A percentile compares a stretch with the other conserved stretches of the same genome.
phyloP scores from a whole-genome alignment of 2,888 invertebrate species.

The Lasioglossum leucozonium region DNA sequence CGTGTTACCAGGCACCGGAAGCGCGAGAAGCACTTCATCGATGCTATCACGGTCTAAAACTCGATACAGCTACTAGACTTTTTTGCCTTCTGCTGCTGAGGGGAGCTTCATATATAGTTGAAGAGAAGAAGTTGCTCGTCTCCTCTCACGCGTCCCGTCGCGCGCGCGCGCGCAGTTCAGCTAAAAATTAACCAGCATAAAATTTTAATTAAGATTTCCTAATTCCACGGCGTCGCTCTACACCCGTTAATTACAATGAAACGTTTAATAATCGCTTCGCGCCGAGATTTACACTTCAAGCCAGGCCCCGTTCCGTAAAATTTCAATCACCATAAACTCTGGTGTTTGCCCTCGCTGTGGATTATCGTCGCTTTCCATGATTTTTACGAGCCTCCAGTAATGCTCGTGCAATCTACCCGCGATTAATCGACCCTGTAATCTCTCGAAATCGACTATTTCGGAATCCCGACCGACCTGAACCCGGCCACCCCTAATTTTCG shows the following conservation, averaged over 20 bases:
- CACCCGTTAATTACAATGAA: conserved; percentile 69
- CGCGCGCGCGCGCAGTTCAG: conserved; percentile 62
- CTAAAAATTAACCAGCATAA: conserved; percentile 76
- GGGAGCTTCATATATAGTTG: not conserved
- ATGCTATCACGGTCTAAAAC: conserved; percentile 30
- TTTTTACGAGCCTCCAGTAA: conserved; percentile 43
- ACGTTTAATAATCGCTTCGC: conserved; percentile 71
- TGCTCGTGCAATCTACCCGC: conserved; percentile 28
- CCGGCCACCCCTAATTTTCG: conserved; percentile 35
- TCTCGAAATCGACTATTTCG: conserved; percentile 28
- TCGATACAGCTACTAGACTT: conserved; percentile 12
- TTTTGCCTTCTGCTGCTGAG: not conserved
- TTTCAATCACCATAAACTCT: conserved; percentile 79
- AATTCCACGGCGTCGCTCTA: conserved; percentile 62
- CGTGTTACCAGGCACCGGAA: conserved; percentile 5
- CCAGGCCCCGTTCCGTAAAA: conserved; percentile 73
- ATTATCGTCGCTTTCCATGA: conserved; percentile 41
- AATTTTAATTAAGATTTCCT: conserved; percentile 79
- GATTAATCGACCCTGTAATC: conserved; percentile 42
- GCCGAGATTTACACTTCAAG: conserved; percentile 57
- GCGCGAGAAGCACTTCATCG: not conserved
- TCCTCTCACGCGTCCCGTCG: conserved; percentile 65
- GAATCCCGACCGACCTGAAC: conserved; percentile 16
- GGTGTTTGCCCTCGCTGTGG: conserved; percentile 36
- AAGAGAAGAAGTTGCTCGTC: not conserved